Percentiles rank a stretch among this genome's conserved stretches.
Conservation (phyloP, 1,140 invertebrate genomes). For the Microplitis mediator region DNA sequence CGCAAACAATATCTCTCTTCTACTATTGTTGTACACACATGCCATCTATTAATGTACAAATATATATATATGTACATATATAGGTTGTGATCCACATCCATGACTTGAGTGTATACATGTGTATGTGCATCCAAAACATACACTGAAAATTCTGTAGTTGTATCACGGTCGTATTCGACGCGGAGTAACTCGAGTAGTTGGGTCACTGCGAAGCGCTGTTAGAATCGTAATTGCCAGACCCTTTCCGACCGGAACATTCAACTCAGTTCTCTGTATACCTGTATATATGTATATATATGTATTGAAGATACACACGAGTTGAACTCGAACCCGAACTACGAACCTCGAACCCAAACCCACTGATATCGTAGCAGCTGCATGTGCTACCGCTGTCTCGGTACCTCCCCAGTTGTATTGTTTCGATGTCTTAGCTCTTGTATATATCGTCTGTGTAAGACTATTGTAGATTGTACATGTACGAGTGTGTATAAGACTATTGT, state of each 20-base stretch:
- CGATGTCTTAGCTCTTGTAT: too few relatives aligned
- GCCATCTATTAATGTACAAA: too few relatives aligned
- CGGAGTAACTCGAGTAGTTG: slow-evolving; percentile 23
- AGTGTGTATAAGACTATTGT: not conserved
- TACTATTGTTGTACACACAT: too few relatives aligned
- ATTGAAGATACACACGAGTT: too few relatives aligned
- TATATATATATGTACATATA: too few relatives aligned
- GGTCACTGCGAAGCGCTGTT: slow-evolving; percentile 21
- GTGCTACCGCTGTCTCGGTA: slow-evolving; percentile 1
- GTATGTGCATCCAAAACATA: not conserved
- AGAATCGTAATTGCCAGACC: slow-evolving; percentile 33
- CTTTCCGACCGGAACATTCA: slow-evolving; percentile 22
- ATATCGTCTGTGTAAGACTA: too few relatives aligned
- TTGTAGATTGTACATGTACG: not conserved
- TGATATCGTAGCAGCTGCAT: not conserved
- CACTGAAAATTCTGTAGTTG: slow-evolving; percentile 10
- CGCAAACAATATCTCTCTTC: too few relatives aligned
- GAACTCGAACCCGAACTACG: too few relatives aligned
- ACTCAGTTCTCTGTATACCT: not conserved
- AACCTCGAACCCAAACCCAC: not conserved
- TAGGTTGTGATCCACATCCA: not conserved
- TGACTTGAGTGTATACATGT: not conserved
- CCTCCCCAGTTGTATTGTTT: slow-evolving; percentile 15
- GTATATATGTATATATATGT: not conserved
- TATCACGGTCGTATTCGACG: slow-evolving; percentile 13